Percentiles rank a stretch among this genome's conserved stretches.
These are phyloP conservation scores for Drosophila guanche DNA, from an alignment of 1,140 invertebrate genomes.

Conservation along the genomic window DNA sequence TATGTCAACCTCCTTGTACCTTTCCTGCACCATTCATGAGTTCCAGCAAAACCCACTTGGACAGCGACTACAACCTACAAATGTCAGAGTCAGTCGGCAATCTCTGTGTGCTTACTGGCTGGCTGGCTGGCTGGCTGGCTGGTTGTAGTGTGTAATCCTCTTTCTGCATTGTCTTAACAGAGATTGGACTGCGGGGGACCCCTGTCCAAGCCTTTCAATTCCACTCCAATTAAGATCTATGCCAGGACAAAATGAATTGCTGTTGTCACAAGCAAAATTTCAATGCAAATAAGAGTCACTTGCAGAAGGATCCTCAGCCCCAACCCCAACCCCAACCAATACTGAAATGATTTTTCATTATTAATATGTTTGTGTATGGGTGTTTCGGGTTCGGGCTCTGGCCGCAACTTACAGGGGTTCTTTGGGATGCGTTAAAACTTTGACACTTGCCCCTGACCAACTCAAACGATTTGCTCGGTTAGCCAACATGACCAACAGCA, in stretches of 20 bases:
- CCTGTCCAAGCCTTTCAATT: conserved; percentile 46
- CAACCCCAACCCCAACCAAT: neutral
- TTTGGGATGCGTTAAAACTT: conserved; percentile 61
- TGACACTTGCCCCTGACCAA: conserved; percentile 72
- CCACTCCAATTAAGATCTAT: conserved; percentile 57
- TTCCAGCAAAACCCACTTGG: neutral
- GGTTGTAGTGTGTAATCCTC: conserved; percentile 33
- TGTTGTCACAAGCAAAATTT: conserved; percentile 28
- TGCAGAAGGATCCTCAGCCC: conserved; percentile 4
- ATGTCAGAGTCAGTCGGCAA: conserved; percentile 41
- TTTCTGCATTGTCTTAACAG: conserved; percentile 29
- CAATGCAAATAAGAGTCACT: conserved; percentile 45
- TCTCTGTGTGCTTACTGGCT: conserved; percentile 12
- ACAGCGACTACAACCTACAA: conserved; percentile 12
- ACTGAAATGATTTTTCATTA: conserved; percentile 44
- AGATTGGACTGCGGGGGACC: conserved; percentile 14
- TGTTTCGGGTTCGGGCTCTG: neutral
- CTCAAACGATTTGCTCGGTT: conserved; percentile 75
- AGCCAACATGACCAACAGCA: conserved; percentile 58
- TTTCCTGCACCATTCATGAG: neutral
- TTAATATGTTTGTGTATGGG: conserved; percentile 27
- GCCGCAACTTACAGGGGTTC: conserved; percentile 4
- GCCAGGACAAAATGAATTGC: conserved; percentile 45
- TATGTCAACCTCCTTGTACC: too few relatives aligned
- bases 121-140: too few relatives aligned